Evolutionary conservation across 1,140 invertebrate genomes (phyloP).

Genomic region (Drosophila bipectinata): DNA sequence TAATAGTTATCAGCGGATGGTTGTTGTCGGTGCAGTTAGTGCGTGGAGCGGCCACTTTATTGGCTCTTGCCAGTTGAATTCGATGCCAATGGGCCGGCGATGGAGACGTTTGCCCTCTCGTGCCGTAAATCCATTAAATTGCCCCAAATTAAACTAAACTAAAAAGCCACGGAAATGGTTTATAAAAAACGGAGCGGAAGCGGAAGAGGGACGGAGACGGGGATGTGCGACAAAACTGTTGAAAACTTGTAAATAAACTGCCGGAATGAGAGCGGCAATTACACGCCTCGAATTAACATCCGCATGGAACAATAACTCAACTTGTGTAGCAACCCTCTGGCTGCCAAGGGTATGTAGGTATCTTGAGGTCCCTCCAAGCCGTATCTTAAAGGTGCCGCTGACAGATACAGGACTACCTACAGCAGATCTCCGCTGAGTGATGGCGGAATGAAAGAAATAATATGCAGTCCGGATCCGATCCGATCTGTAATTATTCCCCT

Average conservation of each 20-base stretch:
- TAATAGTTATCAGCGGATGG: conserved; percentile 77
- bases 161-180: conserved; percentile 3
- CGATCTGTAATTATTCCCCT: conserved; percentile 8
- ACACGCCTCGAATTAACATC: conserved; percentile 59
- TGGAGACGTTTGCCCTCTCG: conserved; percentile 67
- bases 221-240: conserved; percentile 59
- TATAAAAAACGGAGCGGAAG: conserved; percentile 14
- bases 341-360: conserved; percentile 23
- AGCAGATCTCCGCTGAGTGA: conserved; percentile 31
- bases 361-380: conserved; percentile 8
- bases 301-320: conserved; percentile 56
- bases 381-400: conserved; percentile 40
- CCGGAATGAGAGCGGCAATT: conserved; percentile 51
- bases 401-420: conserved; percentile 48
- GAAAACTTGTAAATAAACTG: conserved; percentile 67
- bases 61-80: conserved; percentile 55
- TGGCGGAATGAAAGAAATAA: conserved; percentile 4
- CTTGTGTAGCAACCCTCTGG: conserved; percentile 28
- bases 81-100: conserved; percentile 64
- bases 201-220: background rate
- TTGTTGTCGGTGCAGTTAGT: conserved; percentile 49
- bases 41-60: conserved; percentile 62
- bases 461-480: conserved; percentile 19
- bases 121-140: conserved; percentile 67
- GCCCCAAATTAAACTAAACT: conserved; percentile 53